phyloP scores from a whole-genome alignment of 2,113 vertebrate genomes.

The Tragelaphus scriptus region DNA sequence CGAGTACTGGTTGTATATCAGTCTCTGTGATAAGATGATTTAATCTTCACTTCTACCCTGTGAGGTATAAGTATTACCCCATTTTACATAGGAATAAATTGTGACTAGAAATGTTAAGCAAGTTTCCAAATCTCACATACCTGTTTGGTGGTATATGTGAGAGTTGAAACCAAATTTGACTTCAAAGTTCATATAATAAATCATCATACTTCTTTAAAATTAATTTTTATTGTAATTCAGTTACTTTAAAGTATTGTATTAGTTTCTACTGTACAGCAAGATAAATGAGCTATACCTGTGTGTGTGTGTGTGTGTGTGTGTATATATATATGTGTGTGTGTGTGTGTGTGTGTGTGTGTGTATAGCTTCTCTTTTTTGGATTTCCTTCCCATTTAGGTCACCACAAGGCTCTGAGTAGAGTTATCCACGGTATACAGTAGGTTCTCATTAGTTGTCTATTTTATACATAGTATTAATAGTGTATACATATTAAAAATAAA shows the following conservation, averaged over 20 bases:
- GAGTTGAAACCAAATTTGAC: not conserved
- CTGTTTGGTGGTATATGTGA: not conserved
- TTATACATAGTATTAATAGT: not conserved
- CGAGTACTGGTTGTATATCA: not conserved
- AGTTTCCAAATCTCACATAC: not conserved
- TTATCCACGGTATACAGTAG: not conserved
- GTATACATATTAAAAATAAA: not conserved
- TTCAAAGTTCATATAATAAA: not conserved
- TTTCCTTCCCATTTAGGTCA: not conserved
- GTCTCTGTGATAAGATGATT: not conserved
- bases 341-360: fast-evolving
- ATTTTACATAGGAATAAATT: not conserved
- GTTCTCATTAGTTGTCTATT: not conserved
- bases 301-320: fast-evolving
- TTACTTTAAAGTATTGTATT: not conserved
- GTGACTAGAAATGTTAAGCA: not conserved
- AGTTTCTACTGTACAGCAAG: not conserved
- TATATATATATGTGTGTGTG: not conserved
- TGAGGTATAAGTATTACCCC: not conserved
- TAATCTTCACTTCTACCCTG: not conserved
- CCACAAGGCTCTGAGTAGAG: not conserved
- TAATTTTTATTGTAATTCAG: not conserved
- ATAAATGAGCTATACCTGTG: not conserved
- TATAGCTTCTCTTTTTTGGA: not conserved
- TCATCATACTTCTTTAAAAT: not conserved